Conservation (phyloP, 2,113 vertebrate species). For the Eulacestoma nigropectus region DNA sequence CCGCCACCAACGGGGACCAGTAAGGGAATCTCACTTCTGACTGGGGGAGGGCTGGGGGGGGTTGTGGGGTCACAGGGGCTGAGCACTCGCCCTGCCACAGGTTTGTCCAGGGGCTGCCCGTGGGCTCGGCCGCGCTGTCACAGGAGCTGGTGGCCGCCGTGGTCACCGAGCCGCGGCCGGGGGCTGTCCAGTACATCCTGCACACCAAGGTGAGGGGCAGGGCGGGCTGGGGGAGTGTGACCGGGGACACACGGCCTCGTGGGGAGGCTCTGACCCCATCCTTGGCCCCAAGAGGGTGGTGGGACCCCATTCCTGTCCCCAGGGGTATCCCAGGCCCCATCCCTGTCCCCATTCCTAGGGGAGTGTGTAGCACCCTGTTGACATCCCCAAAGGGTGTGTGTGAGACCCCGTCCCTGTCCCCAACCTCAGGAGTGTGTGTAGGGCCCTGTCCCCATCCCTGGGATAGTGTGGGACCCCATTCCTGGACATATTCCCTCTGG, state of each 20-base stretch:
- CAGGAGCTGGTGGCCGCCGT: constrained; percentile 71
- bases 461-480: background rate
- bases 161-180: constrained; percentile 70
- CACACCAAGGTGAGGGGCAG: constrained; percentile 78
- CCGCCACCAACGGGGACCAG: constrained; percentile 77
- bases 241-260: accelerated
- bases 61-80: accelerated
- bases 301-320: background rate
- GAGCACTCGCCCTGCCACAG: background rate
- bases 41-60: too few species aligned
- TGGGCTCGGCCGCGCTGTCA: constrained; percentile 46
- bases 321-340: background rate
- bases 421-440: background rate
- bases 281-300: background rate
- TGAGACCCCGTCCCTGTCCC: too few species aligned
- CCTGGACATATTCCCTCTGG: accelerated
- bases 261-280: too few species aligned
- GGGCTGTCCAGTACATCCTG: constrained; percentile 82
- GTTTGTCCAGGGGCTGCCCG: constrained; percentile 82
- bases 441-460: too few species aligned
- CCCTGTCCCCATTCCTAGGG: background rate
- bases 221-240: too few species aligned
- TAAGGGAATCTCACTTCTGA: constrained; percentile 34
- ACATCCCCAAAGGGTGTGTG: accelerated
- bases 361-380: accelerated